Conservation (phyloP, 2,888 invertebrate genomes). For the Noctua comes region DNA sequence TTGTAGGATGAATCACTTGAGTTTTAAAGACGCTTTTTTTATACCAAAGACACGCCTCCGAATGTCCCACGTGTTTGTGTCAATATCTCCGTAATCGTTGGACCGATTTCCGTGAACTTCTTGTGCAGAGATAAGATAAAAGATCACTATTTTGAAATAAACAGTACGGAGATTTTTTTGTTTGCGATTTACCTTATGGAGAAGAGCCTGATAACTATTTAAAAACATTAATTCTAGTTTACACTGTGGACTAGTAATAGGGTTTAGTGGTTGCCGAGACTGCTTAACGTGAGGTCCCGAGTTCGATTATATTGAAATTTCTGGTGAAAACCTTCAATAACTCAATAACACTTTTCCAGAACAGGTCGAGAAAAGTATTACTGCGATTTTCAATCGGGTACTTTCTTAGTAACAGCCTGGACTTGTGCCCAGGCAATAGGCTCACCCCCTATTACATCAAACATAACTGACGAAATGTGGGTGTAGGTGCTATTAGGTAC, state of each 20-base stretch:
- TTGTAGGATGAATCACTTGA: constrained; percentile 49
- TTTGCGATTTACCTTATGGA: background rate
- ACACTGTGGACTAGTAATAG: background rate
- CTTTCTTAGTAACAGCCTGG: background rate
- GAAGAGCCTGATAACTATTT: background rate
- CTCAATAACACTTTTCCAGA: background rate
- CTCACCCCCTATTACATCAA: background rate
- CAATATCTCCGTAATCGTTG: constrained; percentile 21
- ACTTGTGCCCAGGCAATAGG: background rate
- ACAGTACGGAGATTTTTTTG: background rate
- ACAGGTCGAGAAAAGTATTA: background rate
- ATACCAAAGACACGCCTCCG: background rate
- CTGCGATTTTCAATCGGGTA: background rate
- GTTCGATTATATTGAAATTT: background rate
- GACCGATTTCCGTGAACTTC: constrained; percentile 35
- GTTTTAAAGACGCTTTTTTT: constrained; percentile 32
- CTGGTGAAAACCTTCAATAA: background rate
- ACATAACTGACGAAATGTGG: too few relatives aligned
- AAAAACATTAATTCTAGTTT: too few relatives aligned
- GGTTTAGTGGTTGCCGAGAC: background rate
- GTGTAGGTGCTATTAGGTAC: too few relatives aligned
- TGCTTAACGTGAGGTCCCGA: background rate
- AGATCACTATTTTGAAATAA: background rate
- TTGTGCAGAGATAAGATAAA: constrained; percentile 4
- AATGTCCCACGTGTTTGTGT: background rate